phyloP scores from a whole-genome alignment of 2,797 vertebrate genomes.

The Cephalopachus bancanus region DNA sequence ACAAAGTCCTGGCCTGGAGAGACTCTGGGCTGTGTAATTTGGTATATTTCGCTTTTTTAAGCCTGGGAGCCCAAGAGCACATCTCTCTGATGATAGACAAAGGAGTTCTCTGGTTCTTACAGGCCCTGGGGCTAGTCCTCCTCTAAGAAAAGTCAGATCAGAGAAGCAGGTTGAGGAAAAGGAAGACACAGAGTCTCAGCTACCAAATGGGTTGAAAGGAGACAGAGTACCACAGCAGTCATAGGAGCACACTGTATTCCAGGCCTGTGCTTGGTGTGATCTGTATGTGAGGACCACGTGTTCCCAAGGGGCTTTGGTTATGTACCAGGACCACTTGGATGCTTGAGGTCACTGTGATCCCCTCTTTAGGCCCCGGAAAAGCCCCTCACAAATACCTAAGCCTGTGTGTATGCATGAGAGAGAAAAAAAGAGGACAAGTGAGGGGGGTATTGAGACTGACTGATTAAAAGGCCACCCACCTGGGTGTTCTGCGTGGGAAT shows the following conservation, averaged over 20 bases:
- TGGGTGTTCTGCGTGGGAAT: constrained; percentile 99
- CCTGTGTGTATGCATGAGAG: too few relatives aligned
- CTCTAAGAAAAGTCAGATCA: not conserved
- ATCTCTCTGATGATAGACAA: not conserved
- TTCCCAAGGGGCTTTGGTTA: not conserved
- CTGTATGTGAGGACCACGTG: not conserved
- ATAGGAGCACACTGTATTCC: not conserved
- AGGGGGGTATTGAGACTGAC: not conserved
- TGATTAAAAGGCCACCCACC: constrained; percentile 85
- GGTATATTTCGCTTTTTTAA: constrained; percentile 2
- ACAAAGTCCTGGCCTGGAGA: not conserved
- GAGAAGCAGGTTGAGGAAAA: not conserved
- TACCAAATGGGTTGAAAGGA: not conserved
- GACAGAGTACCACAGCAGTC: too few relatives aligned
- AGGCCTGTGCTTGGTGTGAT: not conserved
- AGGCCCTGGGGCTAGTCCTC: not conserved
- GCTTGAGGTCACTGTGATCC: not conserved
- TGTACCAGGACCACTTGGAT: not conserved
- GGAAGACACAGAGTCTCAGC: not conserved
- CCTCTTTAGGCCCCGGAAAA: not conserved
- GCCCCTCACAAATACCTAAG: not conserved
- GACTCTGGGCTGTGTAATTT: not conserved
- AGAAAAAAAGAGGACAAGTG: not conserved
- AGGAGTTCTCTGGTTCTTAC: not conserved
- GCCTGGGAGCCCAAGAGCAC: not conserved